phyloP scores from a whole-genome alignment of 2,888 invertebrate genomes.

The Aleiodes alternator region DNA sequence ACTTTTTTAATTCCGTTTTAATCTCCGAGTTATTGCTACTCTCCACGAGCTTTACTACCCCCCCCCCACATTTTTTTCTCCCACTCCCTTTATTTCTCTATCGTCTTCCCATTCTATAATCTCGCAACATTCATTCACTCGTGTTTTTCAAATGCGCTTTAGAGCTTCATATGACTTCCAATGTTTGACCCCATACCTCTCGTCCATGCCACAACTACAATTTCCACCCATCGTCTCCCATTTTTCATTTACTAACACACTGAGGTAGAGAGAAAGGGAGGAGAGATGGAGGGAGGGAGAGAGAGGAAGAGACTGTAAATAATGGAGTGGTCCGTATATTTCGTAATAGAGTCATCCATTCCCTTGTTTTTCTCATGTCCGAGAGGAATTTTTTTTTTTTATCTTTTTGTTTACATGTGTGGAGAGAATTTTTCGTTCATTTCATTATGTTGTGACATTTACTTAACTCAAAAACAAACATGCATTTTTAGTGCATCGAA shows the following conservation, averaged over 20 bases:
- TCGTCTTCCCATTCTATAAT: conserved; percentile 38
- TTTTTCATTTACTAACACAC: conserved; percentile 17
- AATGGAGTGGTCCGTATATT: conserved; percentile 40
- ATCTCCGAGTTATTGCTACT: conserved; percentile 74
- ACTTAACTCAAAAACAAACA: conserved; percentile 40
- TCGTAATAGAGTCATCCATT: conserved; percentile 52
- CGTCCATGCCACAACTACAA: conserved; percentile 12
- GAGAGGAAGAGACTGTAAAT: conserved; percentile 6
- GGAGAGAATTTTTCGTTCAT: conserved; percentile 20
- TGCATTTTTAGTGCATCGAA: conserved; percentile 33
- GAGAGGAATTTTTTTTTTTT: conserved; percentile 14
- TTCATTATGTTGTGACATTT: conserved; percentile 39
- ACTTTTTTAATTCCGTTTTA: conserved; percentile 74
- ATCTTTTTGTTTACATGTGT: conserved; percentile 3
- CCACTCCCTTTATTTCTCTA: conserved; percentile 6
- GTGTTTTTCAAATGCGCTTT: conserved; percentile 59
- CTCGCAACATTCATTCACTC: conserved; percentile 53
- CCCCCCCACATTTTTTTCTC: background rate
- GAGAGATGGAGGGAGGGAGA: no score
- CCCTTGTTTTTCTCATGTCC: conserved; percentile 33
- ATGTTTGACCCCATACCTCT: conserved; percentile 30
- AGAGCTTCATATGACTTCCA: conserved; percentile 42
- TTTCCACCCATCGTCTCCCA: conserved; percentile 9
- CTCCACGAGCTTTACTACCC: conserved; percentile 50
- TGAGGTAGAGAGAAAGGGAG: background rate